phyloP scores from a whole-genome alignment of 2,888 invertebrate genomes.

The Helleia helle region DNA sequence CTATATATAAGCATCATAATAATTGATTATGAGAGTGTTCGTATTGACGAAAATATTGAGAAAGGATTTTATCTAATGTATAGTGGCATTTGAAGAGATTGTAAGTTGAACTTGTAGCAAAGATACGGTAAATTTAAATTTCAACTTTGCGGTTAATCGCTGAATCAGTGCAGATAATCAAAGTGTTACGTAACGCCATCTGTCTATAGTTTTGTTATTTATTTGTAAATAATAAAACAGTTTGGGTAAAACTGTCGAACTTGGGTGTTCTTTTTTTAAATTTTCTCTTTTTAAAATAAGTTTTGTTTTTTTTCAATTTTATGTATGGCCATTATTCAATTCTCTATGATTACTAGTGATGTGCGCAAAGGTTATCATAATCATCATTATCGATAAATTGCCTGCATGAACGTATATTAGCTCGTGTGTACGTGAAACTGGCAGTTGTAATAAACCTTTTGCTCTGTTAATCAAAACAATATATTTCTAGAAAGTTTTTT shows the following conservation, averaged over 20 bases:
- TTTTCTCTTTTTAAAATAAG: background rate
- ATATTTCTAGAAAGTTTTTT: constrained; percentile 25
- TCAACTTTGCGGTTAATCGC: background rate
- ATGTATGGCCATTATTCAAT: background rate
- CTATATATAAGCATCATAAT: too few species aligned
- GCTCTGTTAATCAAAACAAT: background rate
- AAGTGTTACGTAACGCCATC: background rate
- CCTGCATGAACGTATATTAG: background rate
- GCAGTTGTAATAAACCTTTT: background rate
- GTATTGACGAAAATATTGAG: too few species aligned
- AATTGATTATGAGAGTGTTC: too few species aligned
- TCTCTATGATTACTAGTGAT: background rate
- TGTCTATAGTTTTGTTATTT: too few species aligned
- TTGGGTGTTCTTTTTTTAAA: background rate
- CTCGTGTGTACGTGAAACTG: background rate
- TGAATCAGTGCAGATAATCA: background rate
- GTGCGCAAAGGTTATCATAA: background rate
- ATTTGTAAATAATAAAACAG: background rate
- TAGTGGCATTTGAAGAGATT: too few species aligned
- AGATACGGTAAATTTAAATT: background rate
- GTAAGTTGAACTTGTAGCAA: background rate
- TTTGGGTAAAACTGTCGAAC: background rate
- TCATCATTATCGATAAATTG: background rate
- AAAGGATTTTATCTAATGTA: too few species aligned
- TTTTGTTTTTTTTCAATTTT: background rate